Percentiles rank a stretch among this genome's conserved stretches.
Conservation (phyloP, 2,888 invertebrate species). For the Stenoptilia bipunctidactyla region DNA sequence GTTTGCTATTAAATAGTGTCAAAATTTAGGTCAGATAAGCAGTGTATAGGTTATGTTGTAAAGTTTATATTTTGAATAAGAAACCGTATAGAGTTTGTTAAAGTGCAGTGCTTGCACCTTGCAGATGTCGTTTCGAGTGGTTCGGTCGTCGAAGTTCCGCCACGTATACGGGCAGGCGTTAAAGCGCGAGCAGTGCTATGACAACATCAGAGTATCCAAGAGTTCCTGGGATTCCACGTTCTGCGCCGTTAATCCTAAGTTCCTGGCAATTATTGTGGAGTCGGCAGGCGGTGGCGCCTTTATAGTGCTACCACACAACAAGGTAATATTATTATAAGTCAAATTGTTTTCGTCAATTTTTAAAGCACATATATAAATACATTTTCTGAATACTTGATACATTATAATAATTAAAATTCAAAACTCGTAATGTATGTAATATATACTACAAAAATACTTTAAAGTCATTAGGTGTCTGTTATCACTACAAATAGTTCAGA, state of each 20-base stretch:
- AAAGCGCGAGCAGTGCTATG: constrained; percentile 97
- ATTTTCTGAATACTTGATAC: no score
- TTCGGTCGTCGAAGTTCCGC: constrained; percentile 97
- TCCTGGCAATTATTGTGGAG: constrained; percentile 96
- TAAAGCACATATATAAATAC: no score
- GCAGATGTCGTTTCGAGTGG: constrained; percentile 96
- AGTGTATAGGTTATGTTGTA: constrained; percentile 63
- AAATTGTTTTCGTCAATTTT: no score
- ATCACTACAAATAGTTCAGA: no score
- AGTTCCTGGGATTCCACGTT: constrained; percentile 99
- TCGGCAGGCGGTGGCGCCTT: constrained; percentile 97
- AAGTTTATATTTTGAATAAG: constrained; percentile 30
- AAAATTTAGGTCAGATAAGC: constrained; percentile 63
- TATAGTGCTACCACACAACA: constrained; percentile 93
- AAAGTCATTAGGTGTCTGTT: no score
- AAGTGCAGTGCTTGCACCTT: constrained; percentile 31
- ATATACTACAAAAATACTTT: no score
- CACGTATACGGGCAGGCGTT: constrained; percentile 93
- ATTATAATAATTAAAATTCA: no score
- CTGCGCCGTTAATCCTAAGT: constrained; percentile 98
- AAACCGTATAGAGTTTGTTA: constrained; percentile 25
- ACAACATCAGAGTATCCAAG: constrained; percentile 96
- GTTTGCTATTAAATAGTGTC: constrained; percentile 41
- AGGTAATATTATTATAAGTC: constrained; percentile 71
- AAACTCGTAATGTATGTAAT: no score